Conservation (phyloP, 2,888 invertebrate genomes). For the Tipula vernalis region DNA sequence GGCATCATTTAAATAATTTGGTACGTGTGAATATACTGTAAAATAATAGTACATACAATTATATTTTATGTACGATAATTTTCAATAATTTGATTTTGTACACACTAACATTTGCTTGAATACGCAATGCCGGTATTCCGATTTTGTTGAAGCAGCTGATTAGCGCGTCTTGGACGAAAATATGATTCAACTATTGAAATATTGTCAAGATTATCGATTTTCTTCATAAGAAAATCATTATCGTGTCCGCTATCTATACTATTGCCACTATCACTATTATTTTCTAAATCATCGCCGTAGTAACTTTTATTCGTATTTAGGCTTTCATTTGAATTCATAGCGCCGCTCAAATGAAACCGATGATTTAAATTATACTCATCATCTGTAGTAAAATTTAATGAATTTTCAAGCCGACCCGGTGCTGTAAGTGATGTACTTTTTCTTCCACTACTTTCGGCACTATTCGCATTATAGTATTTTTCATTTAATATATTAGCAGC, state of each 20-base stretch:
- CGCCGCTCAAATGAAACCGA: background rate
- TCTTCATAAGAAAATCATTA: constrained; percentile 8
- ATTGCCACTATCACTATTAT: background rate
- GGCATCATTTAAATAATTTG: background rate
- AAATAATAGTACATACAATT: background rate
- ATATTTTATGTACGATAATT: background rate
- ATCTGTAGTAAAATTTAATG: constrained; percentile 18
- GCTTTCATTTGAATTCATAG: background rate
- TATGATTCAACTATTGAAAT: constrained; percentile 49
- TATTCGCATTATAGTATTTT: background rate
- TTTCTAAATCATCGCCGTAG: background rate
- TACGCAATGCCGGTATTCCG: constrained; percentile 32
- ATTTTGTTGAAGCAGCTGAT: constrained; percentile 44
- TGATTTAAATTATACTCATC: background rate
- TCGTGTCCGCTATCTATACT: background rate
- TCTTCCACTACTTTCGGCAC: background rate
- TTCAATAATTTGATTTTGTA: background rate
- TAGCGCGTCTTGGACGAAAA: constrained; percentile 51
- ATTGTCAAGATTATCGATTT: constrained; percentile 8
- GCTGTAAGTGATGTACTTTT: constrained; percentile 29
- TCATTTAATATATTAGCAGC: constrained; percentile 35
- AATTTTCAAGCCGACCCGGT: constrained; percentile 32
- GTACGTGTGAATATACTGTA: background rate
- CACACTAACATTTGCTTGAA: background rate
- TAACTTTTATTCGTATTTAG: background rate